Evolutionary conservation across 2,888 invertebrate species (phyloP).

Genomic region (Plagodis pulveraria): DNA sequence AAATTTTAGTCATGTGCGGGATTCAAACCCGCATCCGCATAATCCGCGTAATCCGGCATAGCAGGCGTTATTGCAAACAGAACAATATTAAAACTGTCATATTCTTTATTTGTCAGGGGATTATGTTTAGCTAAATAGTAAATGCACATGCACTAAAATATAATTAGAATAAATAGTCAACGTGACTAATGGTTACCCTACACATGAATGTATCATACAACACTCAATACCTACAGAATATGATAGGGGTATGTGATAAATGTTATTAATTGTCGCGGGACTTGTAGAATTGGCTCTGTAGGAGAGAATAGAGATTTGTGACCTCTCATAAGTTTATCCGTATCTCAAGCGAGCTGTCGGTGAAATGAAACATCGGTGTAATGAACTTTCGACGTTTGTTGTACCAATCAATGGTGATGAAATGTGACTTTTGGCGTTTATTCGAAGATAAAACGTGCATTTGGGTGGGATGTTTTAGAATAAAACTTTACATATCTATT

Average conservation of each 20-base stretch:
- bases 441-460: no score
- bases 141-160: no score
- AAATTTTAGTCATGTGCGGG: no score
- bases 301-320: conserved; percentile 25
- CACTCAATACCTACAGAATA: conserved; percentile 10
- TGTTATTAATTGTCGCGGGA: conserved; percentile 34
- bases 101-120: no score
- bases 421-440: not conserved
- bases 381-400: conserved; percentile 9
- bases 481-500: no score
- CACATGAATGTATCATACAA: not conserved
- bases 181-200: not conserved
- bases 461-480: no score
- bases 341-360: conserved; percentile 6
- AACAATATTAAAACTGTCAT: no score
- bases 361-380: conserved; percentile 16
- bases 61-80: no score
- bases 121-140: no score
- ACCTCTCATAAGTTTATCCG: conserved; percentile 20
- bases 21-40: no score
- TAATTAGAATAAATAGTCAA: no score
- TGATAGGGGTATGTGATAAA: conserved; percentile 35
- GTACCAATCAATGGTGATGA: conserved; percentile 1
- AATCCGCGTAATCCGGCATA: no score
- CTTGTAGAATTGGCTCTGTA: conserved; percentile 28